Conservation (phyloP, 1,140 invertebrate species). For the Condylostylus longicornis region DNA sequence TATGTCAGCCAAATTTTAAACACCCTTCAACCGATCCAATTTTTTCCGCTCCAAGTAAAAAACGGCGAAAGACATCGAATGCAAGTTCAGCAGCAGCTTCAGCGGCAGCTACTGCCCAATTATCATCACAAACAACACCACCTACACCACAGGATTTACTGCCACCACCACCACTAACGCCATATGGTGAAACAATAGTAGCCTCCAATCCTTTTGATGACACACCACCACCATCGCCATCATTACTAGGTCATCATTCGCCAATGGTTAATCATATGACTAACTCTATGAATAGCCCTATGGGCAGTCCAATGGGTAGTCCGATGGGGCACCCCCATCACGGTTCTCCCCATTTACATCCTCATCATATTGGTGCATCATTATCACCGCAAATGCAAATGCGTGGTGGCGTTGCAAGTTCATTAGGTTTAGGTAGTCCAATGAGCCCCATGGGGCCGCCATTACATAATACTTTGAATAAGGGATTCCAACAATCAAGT, state of each 20-base stretch:
- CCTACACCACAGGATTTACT: slow-evolving; percentile 56
- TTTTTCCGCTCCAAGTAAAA: slow-evolving; percentile 45
- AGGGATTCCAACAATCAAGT: too few relatives aligned
- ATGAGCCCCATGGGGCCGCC: slow-evolving; percentile 11
- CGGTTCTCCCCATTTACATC: slow-evolving; percentile 27
- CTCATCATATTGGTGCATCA: slow-evolving; percentile 47
- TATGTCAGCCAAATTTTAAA: slow-evolving; percentile 43
- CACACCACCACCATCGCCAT: slow-evolving; percentile 44
- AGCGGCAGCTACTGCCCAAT: slow-evolving; percentile 28
- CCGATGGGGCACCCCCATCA: slow-evolving; percentile 35
- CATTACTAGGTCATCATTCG: slow-evolving; percentile 23
- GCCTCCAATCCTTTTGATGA: slow-evolving; percentile 94
- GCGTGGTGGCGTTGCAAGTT: slow-evolving; percentile 32
- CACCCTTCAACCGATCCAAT: slow-evolving; percentile 41
- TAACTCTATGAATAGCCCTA: slow-evolving; percentile 14
- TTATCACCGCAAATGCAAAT: slow-evolving; percentile 42
- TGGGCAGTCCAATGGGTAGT: slow-evolving; percentile 22
- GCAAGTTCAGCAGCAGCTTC: slow-evolving; percentile 28
- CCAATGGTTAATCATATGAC: slow-evolving; percentile 40
- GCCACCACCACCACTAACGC: slow-evolving; percentile 64
- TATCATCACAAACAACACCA: slow-evolving; percentile 38
- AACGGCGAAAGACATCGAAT: slow-evolving; percentile 49
- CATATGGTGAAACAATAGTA: slow-evolving; percentile 84
- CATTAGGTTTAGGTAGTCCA: slow-evolving; percentile 9
- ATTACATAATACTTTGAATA: too few relatives aligned